phyloP scores from a whole-genome alignment of 2,113 vertebrate genomes.

The Pterocles burchelli region DNA sequence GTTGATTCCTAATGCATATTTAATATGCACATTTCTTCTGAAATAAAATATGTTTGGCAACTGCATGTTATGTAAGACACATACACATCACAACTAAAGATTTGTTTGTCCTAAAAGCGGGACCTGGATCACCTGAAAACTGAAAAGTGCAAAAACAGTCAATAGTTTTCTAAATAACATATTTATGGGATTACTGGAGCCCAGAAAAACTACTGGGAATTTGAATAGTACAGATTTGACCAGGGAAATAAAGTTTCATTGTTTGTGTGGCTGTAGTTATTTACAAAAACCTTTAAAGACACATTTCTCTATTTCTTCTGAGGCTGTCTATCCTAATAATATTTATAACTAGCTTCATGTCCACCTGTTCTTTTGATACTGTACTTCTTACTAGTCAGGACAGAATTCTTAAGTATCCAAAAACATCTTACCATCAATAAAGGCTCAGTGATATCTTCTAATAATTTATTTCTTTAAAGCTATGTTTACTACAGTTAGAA shows the following conservation, averaged over 20 bases:
- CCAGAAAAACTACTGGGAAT: neutral
- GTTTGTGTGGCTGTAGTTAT: neutral
- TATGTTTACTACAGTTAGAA: neutral
- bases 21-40: neutral
- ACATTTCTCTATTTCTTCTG: neutral
- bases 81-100: neutral
- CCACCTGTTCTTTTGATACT: neutral
- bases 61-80: neutral
- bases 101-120: neutral
- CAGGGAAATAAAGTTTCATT: neutral
- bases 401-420: neutral
- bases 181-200: neutral
- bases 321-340: neutral
- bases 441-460: neutral
- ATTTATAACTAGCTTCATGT: neutral
- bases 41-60: neutral
- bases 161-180: conserved; percentile 20
- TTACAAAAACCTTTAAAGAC: neutral
- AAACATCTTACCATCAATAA: neutral
- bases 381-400: neutral
- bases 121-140: neutral
- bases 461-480: neutral
- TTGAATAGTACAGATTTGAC: neutral
- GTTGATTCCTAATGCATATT: neutral
- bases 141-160: neutral